These are phyloP conservation scores for Lophius piscatorius DNA, from an alignment of 2,113 vertebrate species.

Conservation along the genomic window DNA sequence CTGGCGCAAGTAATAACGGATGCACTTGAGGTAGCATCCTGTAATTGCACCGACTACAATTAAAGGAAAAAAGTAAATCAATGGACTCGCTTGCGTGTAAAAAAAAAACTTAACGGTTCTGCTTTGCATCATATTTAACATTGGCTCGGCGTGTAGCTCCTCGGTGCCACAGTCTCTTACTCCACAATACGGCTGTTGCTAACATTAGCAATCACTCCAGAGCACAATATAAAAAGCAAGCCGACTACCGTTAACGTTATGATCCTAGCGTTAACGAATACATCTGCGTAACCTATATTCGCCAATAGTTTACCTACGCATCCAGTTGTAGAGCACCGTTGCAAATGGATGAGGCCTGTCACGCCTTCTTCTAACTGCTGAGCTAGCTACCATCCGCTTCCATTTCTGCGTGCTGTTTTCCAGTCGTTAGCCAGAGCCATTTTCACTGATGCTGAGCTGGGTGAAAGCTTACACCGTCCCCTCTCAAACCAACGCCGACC, in stretches of 20 bases:
- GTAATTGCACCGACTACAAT: constrained; percentile 46
- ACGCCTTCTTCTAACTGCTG: constrained; percentile 75
- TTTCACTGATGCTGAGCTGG: constrained; percentile 75
- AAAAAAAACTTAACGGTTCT: constrained; percentile 55
- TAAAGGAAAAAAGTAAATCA: constrained; percentile 25
- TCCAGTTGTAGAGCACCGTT: constrained; percentile 56
- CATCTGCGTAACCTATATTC: constrained; percentile 34
- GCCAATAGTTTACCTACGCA: constrained; percentile 67
- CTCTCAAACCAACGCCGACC: constrained; percentile 45
- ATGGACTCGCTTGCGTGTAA: constrained; percentile 38
- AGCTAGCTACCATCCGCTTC: constrained; percentile 75
- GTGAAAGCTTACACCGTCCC: constrained; percentile 51
- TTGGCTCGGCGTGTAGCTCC: constrained; percentile 34
- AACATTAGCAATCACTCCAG: constrained; percentile 53
- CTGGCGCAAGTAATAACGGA: constrained; percentile 52
- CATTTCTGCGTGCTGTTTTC: constrained; percentile 81
- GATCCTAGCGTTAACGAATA: constrained; percentile 43
- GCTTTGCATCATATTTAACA: constrained; percentile 33
- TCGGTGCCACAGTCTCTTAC: constrained; percentile 29
- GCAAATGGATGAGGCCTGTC: constrained; percentile 79
- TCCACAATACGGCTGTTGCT: constrained; percentile 37
- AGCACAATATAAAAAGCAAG: constrained; percentile 18
- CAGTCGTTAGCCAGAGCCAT: constrained; percentile 78
- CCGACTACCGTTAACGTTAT: constrained; percentile 14
- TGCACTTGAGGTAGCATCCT: constrained; percentile 44